A percentile compares a stretch with the other conserved stretches of the same genome.
Evolutionary conservation across 2,113 vertebrate genomes (phyloP).

Genomic region (Emberiza fucata): DNA sequence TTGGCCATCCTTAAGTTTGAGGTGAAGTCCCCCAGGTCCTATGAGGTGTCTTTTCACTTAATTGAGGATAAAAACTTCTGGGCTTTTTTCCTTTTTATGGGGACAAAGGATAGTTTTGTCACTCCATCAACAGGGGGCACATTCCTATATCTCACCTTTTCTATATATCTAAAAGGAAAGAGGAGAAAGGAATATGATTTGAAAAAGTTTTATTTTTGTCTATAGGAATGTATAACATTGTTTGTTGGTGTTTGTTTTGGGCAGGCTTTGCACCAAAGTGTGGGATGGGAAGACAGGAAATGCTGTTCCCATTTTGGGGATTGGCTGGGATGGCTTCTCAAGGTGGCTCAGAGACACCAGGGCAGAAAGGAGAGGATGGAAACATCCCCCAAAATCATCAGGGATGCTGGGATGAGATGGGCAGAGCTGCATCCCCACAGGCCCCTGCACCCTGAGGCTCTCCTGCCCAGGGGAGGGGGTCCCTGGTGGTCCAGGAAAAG

Average conservation of each 20-base stretch:
- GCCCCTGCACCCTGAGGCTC: not conserved
- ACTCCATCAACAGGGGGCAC: too few species aligned
- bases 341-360: not conserved
- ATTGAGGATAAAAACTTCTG: too few species aligned
- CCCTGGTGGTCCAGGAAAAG: not conserved
- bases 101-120: too few species aligned
- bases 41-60: too few species aligned
- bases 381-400: not conserved
- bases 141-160: too few species aligned
- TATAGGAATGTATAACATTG: too few species aligned
- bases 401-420: not conserved
- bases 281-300: not conserved
- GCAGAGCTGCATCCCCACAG: not conserved
- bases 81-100: too few species aligned
- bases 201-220: too few species aligned
- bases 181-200: too few species aligned
- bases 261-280: not conserved
- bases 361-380: not conserved
- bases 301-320: not conserved
- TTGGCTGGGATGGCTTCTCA: not conserved
- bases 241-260: not conserved
- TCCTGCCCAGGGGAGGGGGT: not conserved
- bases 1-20: too few species aligned
- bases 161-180: too few species aligned
- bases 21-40: too few species aligned